Evolutionary conservation across 2,797 vertebrate species (phyloP), one percentile per base, ranked within the genome.

Genomic region (Peromyscus nudipes): DNA sequence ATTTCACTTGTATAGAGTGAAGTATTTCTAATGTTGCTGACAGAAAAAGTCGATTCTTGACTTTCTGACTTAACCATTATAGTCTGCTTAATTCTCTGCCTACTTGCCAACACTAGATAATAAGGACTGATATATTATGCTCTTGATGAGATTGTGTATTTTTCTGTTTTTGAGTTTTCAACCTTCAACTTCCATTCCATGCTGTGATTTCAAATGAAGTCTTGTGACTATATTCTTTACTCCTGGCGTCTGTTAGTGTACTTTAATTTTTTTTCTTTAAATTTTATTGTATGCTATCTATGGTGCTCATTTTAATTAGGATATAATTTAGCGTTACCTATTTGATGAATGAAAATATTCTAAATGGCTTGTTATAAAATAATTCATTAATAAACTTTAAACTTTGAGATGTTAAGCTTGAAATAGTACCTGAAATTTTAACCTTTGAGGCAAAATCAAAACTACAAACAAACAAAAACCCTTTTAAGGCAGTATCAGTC

Each of bases 221-320:
- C 73, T 71, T 87, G 55, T 46, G 83, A 46, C 62, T 96, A 71
- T 73, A 31, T 83, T 89, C 94, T 95, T 92, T 21, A 43, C 84
- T 92, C 11, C 4, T 69, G 67, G 11, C 23, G 1, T 82, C 49
- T 79, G 5, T 96, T 95, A 73, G n/a, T 89, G 4, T 83, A 55
- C 67, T 93, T 93, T 94, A 71, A 89, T 94, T 73, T 88, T 95
- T 89, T 62, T 71, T 23, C 80, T 95, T 96, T 94, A 92, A 94
- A 43, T 37, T 96, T 89, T 95, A 64, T 75, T 95, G 34, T 95
- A 55, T 57, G 43, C 4, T 76, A 0, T 93, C n/a, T 91, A 0
- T 95, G 29, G 57, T 95, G 62, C 69, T 92, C 40, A 92, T 94
- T 96, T 89, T 94, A 96, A 77, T 92, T 95, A 92, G 75, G 67